Conservation (phyloP, 2,888 invertebrate species). For the Mantis religiosa region DNA sequence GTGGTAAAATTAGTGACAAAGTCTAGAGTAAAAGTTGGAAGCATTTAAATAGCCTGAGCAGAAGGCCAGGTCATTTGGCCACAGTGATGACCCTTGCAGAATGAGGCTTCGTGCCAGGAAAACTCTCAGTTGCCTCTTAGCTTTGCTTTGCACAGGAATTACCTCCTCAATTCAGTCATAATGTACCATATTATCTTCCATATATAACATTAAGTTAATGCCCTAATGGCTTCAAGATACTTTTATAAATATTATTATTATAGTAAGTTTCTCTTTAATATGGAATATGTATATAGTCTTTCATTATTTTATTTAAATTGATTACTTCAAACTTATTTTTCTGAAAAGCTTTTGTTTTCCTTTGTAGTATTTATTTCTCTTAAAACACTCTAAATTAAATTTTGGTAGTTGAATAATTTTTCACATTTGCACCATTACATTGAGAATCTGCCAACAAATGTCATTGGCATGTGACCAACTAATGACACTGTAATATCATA, state of each 20-base stretch:
- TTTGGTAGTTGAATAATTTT: neutral
- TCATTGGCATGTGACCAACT: neutral
- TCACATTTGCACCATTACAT: neutral
- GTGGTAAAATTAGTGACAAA: slow-evolving; percentile 31
- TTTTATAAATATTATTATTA: neutral
- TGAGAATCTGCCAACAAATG: neutral
- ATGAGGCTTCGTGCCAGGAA: slow-evolving; percentile 28
- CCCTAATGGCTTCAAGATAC: neutral
- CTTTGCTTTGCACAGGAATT: slow-evolving; percentile 33
- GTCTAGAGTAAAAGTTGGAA: slow-evolving; percentile 24
- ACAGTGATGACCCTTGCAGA: slow-evolving; percentile 26
- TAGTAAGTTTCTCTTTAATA: neutral
- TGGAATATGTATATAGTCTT: neutral
- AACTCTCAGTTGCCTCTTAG: slow-evolving; percentile 30
- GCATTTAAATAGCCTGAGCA: slow-evolving; percentile 30
- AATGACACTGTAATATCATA: neutral
- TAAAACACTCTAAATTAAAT: neutral
- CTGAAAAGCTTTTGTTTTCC: neutral
- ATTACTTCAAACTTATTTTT: neutral
- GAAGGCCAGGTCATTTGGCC: slow-evolving; percentile 28
- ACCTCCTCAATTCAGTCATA: neutral
- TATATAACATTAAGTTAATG: neutral
- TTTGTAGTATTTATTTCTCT: neutral
- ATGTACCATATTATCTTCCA: neutral
- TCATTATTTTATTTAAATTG: neutral